Evolutionary conservation across 2,797 vertebrate genomes (phyloP).

Genomic region (Pteropus rufus): DNA sequence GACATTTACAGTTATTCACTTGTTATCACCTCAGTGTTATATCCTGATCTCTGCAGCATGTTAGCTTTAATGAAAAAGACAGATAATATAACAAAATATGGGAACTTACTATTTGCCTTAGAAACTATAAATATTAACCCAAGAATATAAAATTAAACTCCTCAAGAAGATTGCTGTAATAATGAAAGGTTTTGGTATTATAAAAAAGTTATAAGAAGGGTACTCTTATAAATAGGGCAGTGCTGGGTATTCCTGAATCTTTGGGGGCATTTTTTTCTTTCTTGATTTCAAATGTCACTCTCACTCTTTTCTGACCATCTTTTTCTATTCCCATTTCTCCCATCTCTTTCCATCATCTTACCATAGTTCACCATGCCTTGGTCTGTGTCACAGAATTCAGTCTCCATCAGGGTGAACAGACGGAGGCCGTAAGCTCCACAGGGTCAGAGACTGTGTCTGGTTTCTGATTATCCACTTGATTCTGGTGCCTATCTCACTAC

Average conservation of each 20-base stretch:
- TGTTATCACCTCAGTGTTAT: slow-evolving; percentile 50
- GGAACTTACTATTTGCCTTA: slow-evolving; percentile 55
- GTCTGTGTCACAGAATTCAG: not conserved
- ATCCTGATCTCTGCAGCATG: slow-evolving; percentile 44
- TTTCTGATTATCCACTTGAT: not conserved
- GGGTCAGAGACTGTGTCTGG: not conserved
- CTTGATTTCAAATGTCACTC: not conserved
- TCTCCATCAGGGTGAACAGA: not conserved
- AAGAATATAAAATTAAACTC: slow-evolving; percentile 51
- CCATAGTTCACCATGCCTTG: not conserved
- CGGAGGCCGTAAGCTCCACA: not conserved
- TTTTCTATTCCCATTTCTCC: not conserved
- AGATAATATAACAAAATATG: slow-evolving; percentile 50
- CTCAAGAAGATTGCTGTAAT: slow-evolving; percentile 19
- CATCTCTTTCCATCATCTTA: not conserved
- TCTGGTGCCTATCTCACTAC: not conserved
- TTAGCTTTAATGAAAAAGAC: slow-evolving; percentile 68
- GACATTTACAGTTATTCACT: slow-evolving; percentile 57
- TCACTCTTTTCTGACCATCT: not conserved
- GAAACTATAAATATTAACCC: slow-evolving; percentile 70
- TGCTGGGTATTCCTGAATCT: not conserved
- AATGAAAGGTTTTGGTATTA: slow-evolving; percentile 46
- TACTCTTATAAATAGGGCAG: not conserved
- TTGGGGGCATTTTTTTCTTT: not conserved
- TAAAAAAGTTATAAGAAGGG: slow-evolving; percentile 16